A percentile compares a stretch with the other conserved stretches of the same genome.
Evolutionary conservation across 2,113 vertebrate genomes (phyloP).

Genomic region (Indicator maculatus): DNA sequence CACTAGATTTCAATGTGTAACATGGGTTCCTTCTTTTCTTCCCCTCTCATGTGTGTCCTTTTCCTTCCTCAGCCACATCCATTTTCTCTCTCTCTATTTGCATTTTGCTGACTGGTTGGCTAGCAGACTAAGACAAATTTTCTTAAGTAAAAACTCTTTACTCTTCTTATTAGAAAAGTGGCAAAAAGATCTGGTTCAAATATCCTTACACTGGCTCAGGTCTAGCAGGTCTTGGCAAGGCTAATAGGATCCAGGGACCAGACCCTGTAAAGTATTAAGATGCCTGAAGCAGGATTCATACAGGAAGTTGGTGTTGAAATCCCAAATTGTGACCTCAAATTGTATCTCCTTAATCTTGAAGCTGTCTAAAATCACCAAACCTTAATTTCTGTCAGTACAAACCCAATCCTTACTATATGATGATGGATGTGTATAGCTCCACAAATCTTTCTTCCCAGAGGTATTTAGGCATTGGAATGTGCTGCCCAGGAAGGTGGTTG

Average conservation of each 20-base stretch:
- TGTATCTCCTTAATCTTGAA: constrained; percentile 10
- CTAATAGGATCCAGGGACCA: not conserved
- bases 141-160: not conserved
- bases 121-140: not conserved
- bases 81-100: not conserved
- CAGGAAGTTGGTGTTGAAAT: not conserved
- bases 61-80: not conserved
- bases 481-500: no score
- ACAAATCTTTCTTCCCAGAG: not conserved
- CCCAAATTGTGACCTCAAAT: not conserved
- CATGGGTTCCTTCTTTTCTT: not conserved
- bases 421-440: not conserved
- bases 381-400: constrained; percentile 5
- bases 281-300: not conserved
- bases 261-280: not conserved
- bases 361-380: not conserved
- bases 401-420: not conserved
- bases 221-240: not conserved
- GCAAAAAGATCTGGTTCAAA: not conserved
- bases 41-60: not conserved
- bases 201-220: not conserved
- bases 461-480: not conserved
- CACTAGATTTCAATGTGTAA: not conserved
- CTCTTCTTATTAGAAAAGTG: not conserved
- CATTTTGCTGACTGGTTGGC: not conserved